A percentile compares a stretch with the other conserved stretches of the same genome.
These are phyloP conservation scores for Tichodroma muraria DNA, from an alignment of 2,113 vertebrate genomes.

Conservation along the genomic window DNA sequence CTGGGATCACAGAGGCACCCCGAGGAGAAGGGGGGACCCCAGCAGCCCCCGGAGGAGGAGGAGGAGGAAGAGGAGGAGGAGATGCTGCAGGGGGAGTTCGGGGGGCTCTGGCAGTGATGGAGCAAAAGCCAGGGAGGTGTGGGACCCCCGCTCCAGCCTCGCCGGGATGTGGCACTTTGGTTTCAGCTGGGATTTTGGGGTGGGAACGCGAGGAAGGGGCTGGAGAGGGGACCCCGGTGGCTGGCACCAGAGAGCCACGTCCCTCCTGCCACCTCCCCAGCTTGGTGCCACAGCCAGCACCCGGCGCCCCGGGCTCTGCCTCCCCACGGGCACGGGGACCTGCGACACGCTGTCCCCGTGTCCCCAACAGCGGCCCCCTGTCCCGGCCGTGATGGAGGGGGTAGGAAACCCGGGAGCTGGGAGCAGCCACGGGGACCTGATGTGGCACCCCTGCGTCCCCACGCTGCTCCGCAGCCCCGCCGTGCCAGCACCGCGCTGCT, in stretches of 20 bases:
- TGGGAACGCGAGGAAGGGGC: neutral
- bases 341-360: neutral
- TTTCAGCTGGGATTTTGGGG: neutral
- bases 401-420: neutral
- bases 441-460: neutral
- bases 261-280: neutral
- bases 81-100: neutral
- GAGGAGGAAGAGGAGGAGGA: neutral
- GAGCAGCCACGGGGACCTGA: fast-evolving
- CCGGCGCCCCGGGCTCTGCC: neutral
- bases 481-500: neutral
- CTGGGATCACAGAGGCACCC: neutral
- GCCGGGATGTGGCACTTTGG: neutral
- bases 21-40: neutral
- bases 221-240: neutral
- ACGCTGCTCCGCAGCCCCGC: neutral
- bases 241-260: neutral
- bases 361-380: neutral
- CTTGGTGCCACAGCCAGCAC: neutral
- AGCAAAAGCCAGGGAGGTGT: neutral
- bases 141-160: neutral
- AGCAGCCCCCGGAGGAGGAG: neutral
- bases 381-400: fast-evolving
- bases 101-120: neutral
- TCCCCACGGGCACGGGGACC: neutral